Evolutionary conservation across 2,888 invertebrate genomes (phyloP).

Genomic region (Sminthurides aquaticus): DNA sequence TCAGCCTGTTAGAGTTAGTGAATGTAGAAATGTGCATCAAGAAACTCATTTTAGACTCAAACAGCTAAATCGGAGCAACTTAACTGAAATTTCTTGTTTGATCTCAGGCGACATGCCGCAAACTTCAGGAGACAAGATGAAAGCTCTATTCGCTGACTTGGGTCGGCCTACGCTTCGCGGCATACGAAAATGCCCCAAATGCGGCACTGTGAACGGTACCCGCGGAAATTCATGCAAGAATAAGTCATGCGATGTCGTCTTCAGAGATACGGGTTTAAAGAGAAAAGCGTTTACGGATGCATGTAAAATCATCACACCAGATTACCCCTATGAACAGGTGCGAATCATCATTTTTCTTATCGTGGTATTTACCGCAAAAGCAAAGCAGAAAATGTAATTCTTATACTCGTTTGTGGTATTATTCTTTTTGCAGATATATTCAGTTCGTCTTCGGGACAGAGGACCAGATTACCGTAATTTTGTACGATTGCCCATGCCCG

Average conservation of each 20-base stretch:
- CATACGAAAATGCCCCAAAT: constrained; percentile 65
- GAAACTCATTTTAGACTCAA: background rate
- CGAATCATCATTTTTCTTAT: background rate
- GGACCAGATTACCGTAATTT: constrained; percentile 66
- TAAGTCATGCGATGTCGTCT: constrained; percentile 59
- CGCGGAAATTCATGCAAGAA: constrained; percentile 63
- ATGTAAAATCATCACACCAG: constrained; percentile 51
- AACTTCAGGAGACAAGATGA: constrained; percentile 30
- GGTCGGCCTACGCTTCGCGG: constrained; percentile 63
- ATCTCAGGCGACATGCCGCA: constrained; percentile 26
- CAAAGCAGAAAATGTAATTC: background rate
- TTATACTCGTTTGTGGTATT: too few species aligned
- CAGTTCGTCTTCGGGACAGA: constrained; percentile 61
- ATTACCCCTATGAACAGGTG: constrained; percentile 28
- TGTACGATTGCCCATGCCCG: constrained; percentile 55
- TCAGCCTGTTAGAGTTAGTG: too few species aligned
- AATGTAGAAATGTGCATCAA: too few species aligned
- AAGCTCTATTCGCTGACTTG: constrained; percentile 52
- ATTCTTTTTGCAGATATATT: constrained; percentile 54
- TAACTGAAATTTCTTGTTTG: background rate
- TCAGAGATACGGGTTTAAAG: constrained; percentile 54
- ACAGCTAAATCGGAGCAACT: too few species aligned
- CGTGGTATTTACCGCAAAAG: constrained; percentile 4
- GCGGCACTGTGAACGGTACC: constrained; percentile 68
- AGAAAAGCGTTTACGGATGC: constrained; percentile 56